phyloP scores from a whole-genome alignment of 30 jellyfish, hydroid and myxozoan genomes.

The Sanderia malayensis region DNA sequence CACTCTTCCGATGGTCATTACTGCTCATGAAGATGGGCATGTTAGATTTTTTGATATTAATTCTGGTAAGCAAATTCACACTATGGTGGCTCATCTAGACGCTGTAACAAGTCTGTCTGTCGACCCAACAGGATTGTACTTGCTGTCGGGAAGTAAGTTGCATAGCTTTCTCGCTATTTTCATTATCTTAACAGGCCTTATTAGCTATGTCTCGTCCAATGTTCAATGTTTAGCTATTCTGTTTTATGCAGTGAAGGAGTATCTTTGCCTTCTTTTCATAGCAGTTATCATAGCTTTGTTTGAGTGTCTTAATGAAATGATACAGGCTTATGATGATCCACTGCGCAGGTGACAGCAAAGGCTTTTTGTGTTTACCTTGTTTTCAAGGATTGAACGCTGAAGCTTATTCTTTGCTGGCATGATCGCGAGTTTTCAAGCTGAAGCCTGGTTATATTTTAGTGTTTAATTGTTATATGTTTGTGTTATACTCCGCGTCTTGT shows the following conservation, averaged over 20 bases:
- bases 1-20: conserved; percentile 84
- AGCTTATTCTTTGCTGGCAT: conserved; percentile 6
- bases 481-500: neutral
- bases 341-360: conserved; percentile 61
- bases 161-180: no score
- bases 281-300: no score
- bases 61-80: conserved; percentile 97
- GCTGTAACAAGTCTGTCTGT: conserved; percentile 97
- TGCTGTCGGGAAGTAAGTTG: conserved; percentile 98
- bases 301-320: no score
- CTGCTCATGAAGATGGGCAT: conserved; percentile 99
- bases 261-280: no score
- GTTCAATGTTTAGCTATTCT: no score
- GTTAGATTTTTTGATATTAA: conserved; percentile 87
- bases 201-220: no score
- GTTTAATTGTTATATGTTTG: neutral
- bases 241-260: no score
- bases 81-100: conserved; percentile 98
- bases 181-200: no score
- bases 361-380: neutral
- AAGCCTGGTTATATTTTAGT: conserved; percentile 4
- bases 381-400: no score
- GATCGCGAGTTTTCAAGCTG: conserved; percentile 70
- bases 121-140: conserved; percentile 94
- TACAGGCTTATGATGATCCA: conserved; percentile 48